Conservation (phyloP, 2,888 invertebrate species). For the Napeogenes inachia region DNA sequence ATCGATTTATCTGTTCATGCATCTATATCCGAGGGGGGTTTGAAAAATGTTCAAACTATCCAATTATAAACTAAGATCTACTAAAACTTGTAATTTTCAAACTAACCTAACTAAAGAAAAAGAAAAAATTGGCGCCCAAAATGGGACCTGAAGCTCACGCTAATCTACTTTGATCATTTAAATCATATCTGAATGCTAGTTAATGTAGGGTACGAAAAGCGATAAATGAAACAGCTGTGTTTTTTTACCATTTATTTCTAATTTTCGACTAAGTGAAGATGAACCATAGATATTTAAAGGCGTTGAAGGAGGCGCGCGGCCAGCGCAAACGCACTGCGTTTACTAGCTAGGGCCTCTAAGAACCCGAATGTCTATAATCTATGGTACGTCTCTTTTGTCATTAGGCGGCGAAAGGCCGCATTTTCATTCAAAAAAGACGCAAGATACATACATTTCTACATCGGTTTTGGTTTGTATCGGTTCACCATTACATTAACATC, state of each 20-base stretch:
- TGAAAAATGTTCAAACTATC: constrained; percentile 33
- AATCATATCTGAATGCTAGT: constrained; percentile 45
- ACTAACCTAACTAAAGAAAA: constrained; percentile 37
- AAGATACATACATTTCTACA: constrained; percentile 50
- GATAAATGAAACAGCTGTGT: constrained; percentile 74
- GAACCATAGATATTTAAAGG: constrained; percentile 65
- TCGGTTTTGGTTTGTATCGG: constrained; percentile 33
- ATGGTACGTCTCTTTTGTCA: constrained; percentile 25
- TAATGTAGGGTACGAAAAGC: constrained; percentile 63
- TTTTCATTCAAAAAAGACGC: constrained; percentile 43
- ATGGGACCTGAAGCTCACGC: constrained; percentile 55
- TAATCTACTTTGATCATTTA: constrained; percentile 48
- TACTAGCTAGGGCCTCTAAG: constrained; percentile 32
- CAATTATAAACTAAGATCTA: constrained; percentile 36
- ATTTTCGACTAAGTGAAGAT: constrained; percentile 73
- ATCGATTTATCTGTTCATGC: constrained; percentile 55
- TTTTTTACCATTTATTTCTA: constrained; percentile 72
- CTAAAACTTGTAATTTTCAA: constrained; percentile 39
- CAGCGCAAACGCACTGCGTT: constrained; percentile 52
- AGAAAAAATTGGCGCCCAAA: constrained; percentile 52
- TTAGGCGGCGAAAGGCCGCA: constrained; percentile 20
- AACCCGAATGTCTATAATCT: constrained; percentile 28
- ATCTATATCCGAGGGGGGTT: constrained; percentile 52
- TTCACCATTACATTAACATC: constrained; percentile 56
- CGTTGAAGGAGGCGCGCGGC: constrained; percentile 68